Base-by-base conservation (phyloP, 35 echinoderm and acorn worm species). In the Acanthaster planci region DNA sequence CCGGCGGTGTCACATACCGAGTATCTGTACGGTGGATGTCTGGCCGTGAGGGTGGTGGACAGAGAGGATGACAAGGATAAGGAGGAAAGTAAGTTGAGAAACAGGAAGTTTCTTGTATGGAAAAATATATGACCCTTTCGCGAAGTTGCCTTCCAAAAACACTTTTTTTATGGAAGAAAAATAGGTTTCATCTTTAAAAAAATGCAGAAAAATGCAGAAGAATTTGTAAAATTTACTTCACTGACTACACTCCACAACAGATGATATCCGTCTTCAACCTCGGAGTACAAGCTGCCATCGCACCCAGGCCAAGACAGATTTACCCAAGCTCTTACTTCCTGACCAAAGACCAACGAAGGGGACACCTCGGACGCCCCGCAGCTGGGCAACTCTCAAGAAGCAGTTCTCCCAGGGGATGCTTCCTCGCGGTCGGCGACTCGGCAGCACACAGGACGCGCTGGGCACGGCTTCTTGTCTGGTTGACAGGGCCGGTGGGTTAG, bases 21-120 rank as follows among this genome's bases (percentile, higher is more conserved):
- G 64, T 72, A 72, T 29, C 64, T 72, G 34, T 72, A 72, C 15
- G 64, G 64, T 31, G 64, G 64, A 34, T 72, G 64, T 72, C 10
- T 72, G 26, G 34, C 64, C 9, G 64, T 72, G 26, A 72, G 64
- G 64, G 64, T 72, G 26, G 14, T 26, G 29, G 42, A 47, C 12
- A 12, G 42, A 12, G 4, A 47, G 42, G 42, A 47, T 47, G 42
- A 12, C 4, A 4, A 6, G 42, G 42, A 47, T 6, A 21, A 6
- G 0, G 27, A 10, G 64, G 23, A 72, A 31, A 26, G 34, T 72
- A 72, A 26, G 14, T 72, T 14, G 14, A 72, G 10, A 34, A 10
- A 72, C 56, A 21, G 56, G 56, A n/a, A 18, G 2, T 59, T 59
- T 0, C 55, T 59, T 14, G 55, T 59, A 1, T 59, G 5, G 5